Conservation (phyloP, 1,140 invertebrate species). For the Ips nitidus region DNA sequence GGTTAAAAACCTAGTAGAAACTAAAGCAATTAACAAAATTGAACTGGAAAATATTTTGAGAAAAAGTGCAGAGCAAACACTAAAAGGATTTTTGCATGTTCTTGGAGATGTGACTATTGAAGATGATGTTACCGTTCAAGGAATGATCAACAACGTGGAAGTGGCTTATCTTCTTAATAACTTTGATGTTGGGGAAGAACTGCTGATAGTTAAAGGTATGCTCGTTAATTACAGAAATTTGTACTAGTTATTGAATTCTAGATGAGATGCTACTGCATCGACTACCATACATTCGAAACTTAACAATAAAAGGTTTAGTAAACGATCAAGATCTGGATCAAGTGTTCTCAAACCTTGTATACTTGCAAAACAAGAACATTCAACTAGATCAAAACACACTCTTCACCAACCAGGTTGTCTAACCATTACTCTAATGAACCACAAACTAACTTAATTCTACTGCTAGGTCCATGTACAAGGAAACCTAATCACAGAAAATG, state of each 20-base stretch:
- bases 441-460: not conserved
- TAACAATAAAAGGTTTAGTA: conserved; percentile 36
- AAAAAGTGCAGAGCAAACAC: conserved; percentile 42
- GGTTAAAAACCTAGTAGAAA: conserved; percentile 46
- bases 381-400: too few species aligned
- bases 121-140: conserved; percentile 35
- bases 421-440: not conserved
- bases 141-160: conserved; percentile 40
- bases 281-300: conserved; percentile 38
- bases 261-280: conserved; percentile 42
- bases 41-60: conserved; percentile 44
- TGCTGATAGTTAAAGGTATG: conserved; percentile 38
- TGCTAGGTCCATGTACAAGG: conserved; percentile 43
- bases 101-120: conserved; percentile 43
- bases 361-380: too few species aligned
- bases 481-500: conserved; percentile 39
- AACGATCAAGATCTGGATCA: conserved; percentile 37
- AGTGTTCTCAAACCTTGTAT: not conserved
- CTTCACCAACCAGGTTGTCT: not conserved
- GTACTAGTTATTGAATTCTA: conserved; percentile 26
- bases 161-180: conserved; percentile 38
- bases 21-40: conserved; percentile 43
- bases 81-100: conserved; percentile 41
- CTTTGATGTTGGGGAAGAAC: conserved; percentile 33
- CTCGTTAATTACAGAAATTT: not conserved